Conservation (phyloP, 1,140 invertebrate species). For the Gonatopus flavifemur region DNA sequence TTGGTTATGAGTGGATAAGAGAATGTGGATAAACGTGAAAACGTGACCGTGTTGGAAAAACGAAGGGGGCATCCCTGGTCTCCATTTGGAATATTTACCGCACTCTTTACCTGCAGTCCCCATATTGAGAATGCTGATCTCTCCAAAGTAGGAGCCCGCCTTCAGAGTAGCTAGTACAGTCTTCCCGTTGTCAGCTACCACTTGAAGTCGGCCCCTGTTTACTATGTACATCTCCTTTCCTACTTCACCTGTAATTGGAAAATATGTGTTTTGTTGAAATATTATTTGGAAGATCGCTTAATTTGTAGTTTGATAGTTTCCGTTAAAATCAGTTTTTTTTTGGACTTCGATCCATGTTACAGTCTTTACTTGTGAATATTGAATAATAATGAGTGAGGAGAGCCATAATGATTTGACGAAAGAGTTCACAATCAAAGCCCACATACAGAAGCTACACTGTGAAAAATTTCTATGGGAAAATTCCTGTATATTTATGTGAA, state of each 20-base stretch:
- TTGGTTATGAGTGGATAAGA: conserved; percentile 43
- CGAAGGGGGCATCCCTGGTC: conserved; percentile 52
- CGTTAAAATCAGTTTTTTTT: too few relatives aligned
- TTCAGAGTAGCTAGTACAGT: conserved; percentile 95
- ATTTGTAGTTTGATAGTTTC: too few relatives aligned
- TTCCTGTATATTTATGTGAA: too few relatives aligned
- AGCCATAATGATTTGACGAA: too few relatives aligned
- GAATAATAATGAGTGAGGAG: too few relatives aligned
- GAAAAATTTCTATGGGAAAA: too few relatives aligned
- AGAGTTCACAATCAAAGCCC: too few relatives aligned
- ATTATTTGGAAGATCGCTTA: too few relatives aligned
- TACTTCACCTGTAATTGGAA: conserved; percentile 89
- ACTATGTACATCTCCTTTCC: conserved; percentile 99
- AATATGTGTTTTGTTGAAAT: too few relatives aligned
- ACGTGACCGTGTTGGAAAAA: conserved; percentile 54
- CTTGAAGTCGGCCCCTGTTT: conserved; percentile 92
- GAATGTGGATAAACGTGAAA: conserved; percentile 53
- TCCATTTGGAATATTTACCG: conserved; percentile 84
- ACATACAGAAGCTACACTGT: too few relatives aligned
- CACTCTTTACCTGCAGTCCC: conserved; percentile 96
- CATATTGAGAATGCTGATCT: conserved; percentile 99
- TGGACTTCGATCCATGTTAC: too few relatives aligned
- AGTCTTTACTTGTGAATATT: too few relatives aligned
- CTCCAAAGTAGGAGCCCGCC: conserved; percentile 98
- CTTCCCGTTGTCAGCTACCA: conserved; percentile 95